phyloP scores from a whole-genome alignment of 2,888 invertebrate genomes.

The Nephrotoma appendiculata region DNA sequence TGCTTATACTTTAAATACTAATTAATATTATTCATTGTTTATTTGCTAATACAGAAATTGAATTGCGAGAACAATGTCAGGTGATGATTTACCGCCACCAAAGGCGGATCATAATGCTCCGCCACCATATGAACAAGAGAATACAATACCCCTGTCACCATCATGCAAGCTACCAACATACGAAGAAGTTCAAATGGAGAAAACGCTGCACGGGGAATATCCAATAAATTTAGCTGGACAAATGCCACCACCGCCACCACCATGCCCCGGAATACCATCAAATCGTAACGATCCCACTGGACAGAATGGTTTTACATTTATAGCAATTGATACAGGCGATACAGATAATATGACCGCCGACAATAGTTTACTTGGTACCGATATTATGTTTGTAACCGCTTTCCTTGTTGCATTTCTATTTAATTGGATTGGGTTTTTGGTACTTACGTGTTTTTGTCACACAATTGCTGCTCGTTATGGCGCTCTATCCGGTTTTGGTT shows the following conservation, averaged over 20 bases:
- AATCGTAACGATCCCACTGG: not conserved
- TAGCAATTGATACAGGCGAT: constrained; percentile 58
- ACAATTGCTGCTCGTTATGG: constrained; percentile 89
- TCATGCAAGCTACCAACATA: constrained; percentile 71
- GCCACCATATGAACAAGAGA: constrained; percentile 72
- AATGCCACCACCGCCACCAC: constrained; percentile 24
- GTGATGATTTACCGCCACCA: constrained; percentile 61
- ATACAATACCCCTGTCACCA: not conserved
- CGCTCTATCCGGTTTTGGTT: constrained; percentile 80
- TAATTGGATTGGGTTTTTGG: constrained; percentile 87
- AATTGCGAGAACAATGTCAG: not conserved
- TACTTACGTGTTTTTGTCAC: constrained; percentile 87
- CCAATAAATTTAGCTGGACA: constrained; percentile 23
- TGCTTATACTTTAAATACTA: not conserved
- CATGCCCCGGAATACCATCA: not conserved
- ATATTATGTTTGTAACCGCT: constrained; percentile 84
- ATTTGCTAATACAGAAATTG: not conserved
- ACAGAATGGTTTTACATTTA: constrained; percentile 39
- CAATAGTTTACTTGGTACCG: constrained; percentile 74
- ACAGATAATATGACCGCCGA: constrained; percentile 59
- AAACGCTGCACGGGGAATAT: constrained; percentile 59
- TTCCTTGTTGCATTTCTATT: constrained; percentile 92
- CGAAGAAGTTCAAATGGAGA: constrained; percentile 82
- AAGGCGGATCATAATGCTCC: constrained; percentile 74
- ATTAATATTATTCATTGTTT: not conserved